Evolutionary conservation across 2,888 invertebrate genomes (phyloP).

Genomic region (Andrena bicolor): DNA sequence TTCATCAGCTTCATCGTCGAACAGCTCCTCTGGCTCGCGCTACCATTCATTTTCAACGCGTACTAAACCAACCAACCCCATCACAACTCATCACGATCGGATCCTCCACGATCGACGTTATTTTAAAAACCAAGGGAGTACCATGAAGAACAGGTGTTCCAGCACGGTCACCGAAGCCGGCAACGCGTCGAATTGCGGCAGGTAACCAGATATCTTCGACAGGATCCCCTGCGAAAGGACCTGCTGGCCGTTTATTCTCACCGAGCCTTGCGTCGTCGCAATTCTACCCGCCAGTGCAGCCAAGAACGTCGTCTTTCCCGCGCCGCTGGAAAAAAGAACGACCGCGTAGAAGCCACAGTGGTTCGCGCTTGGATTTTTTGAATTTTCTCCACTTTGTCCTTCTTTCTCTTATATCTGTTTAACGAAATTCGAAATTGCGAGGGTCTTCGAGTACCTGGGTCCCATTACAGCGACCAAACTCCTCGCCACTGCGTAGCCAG

Average conservation of each 20-base stretch:
- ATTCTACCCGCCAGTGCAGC: conserved; percentile 86
- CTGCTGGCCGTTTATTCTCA: conserved; percentile 84
- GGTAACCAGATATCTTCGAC: conserved; percentile 87
- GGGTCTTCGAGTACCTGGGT: conserved; percentile 77
- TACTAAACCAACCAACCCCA: conserved; percentile 51
- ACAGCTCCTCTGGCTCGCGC: conserved; percentile 35
- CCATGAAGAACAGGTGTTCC: conserved; percentile 90
- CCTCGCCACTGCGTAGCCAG: conserved; percentile 80
- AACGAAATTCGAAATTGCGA: neutral
- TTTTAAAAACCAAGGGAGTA: conserved; percentile 75
- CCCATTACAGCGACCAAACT: conserved; percentile 82
- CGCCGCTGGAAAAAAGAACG: conserved; percentile 84
- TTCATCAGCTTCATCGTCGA: conserved; percentile 54
- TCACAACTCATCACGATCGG: neutral
- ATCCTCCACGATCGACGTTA: neutral
- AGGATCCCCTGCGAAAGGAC: conserved; percentile 85
- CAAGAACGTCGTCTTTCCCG: conserved; percentile 88
- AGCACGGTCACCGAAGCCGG: conserved; percentile 88
- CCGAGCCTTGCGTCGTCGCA: conserved; percentile 84
- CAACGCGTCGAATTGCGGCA: conserved; percentile 90
- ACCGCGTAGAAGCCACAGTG: neutral
- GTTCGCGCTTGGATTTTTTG: too few relatives aligned
- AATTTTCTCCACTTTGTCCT: too few relatives aligned
- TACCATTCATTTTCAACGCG: conserved; percentile 66
- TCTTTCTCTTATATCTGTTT: neutral